phyloP scores from a whole-genome alignment of 2,888 invertebrate genomes.

The Rotaria macrura region DNA sequence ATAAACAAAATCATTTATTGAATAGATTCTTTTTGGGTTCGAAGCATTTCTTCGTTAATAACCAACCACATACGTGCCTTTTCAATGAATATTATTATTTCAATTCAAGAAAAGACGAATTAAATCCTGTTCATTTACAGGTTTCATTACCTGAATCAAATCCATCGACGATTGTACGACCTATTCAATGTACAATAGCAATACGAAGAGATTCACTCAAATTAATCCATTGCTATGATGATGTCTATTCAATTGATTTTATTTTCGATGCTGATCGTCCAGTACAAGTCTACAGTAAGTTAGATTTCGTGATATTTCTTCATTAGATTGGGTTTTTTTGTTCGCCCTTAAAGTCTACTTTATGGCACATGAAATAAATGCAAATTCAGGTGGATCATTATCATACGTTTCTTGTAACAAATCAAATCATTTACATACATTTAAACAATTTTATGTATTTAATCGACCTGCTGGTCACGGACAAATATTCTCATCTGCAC shows the following conservation, averaged over 20 bases:
- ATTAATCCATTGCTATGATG: conserved; percentile 1
- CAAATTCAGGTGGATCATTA: background rate
- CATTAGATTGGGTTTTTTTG: background rate
- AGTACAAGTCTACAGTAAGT: background rate
- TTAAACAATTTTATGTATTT: background rate
- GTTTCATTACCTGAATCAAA: background rate
- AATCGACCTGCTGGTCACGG: background rate
- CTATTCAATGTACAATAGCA: background rate
- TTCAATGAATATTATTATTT: background rate
- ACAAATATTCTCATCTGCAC: background rate
- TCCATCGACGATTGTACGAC: background rate
- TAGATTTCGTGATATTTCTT: too few species aligned
- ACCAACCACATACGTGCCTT: background rate
- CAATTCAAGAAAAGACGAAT: background rate
- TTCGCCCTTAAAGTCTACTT: background rate
- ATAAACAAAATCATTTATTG: background rate
- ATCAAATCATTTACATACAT: background rate
- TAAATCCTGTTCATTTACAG: background rate
- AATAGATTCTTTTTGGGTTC: background rate
- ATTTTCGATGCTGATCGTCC: background rate
- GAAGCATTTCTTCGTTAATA: background rate
- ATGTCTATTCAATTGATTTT: background rate
- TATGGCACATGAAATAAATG: background rate
- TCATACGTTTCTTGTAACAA: background rate
- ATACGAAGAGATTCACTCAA: background rate